phyloP scores from a whole-genome alignment of 1,140 invertebrate species.

The Cherax quadricarinatus region DNA sequence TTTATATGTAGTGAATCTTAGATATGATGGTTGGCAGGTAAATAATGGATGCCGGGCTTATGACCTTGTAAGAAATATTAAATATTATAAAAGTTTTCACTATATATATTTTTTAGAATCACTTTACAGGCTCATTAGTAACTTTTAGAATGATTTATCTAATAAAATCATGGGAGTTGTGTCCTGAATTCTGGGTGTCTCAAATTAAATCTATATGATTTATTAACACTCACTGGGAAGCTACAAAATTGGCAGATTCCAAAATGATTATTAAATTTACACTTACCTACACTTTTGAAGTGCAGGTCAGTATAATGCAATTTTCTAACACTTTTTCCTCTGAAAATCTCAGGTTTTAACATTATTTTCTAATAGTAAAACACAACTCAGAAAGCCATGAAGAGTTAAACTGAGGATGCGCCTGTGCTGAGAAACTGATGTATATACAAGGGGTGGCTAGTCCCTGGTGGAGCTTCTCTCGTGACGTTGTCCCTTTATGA shows the following conservation, averaged over 20 bases:
- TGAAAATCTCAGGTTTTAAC: not conserved
- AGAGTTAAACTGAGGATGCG: not conserved
- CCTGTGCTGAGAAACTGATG: not conserved
- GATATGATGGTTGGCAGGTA: not conserved
- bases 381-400: not conserved
- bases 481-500: conserved; percentile 16
- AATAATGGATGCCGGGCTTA: too few relatives aligned
- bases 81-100: too few relatives aligned
- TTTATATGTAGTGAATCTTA: not conserved
- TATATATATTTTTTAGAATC: too few relatives aligned
- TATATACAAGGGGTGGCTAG: not conserved
- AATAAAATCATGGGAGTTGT: not conserved
- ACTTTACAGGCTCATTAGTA: too few relatives aligned
- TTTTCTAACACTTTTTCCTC: not conserved
- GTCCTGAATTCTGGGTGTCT: not conserved
- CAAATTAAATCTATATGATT: not conserved
- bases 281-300: not conserved
- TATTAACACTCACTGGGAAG: not conserved
- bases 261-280: not conserved
- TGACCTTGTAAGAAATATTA: too few relatives aligned
- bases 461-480: conserved; percentile 33
- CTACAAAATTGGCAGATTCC: not conserved
- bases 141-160: too few relatives aligned
- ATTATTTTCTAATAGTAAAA: not conserved
- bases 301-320: not conserved